Conservation (phyloP, 2,888 invertebrate species). For the Tetragonula carbonaria region DNA sequence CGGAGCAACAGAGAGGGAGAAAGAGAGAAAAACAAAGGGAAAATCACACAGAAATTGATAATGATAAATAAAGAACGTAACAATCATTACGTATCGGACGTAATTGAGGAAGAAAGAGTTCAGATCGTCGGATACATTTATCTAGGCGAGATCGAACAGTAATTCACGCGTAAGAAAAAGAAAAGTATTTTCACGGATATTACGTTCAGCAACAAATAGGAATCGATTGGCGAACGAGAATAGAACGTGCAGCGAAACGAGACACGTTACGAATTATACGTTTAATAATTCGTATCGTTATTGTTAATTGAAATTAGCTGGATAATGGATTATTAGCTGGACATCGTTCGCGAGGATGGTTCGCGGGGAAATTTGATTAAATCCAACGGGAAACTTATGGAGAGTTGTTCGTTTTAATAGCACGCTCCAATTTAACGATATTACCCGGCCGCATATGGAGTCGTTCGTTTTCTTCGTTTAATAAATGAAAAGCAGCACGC, state of each 20-base stretch:
- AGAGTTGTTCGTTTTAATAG: constrained; percentile 4
- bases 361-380: constrained; percentile 8
- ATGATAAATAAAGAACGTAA: background rate
- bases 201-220: constrained; percentile 16
- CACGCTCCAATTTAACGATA: constrained; percentile 1
- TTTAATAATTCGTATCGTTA: constrained; percentile 3
- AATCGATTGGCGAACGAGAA: constrained; percentile 12
- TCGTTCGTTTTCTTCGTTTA: background rate
- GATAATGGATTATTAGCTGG: constrained; percentile 15
- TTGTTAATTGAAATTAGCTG: constrained; percentile 25
- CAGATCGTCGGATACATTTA: background rate
- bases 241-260: background rate
- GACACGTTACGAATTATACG: background rate
- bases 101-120: no score
- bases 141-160: background rate
- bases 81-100: no score
- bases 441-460: background rate
- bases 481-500: no score
- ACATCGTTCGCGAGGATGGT: background rate
- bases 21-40: background rate
- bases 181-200: no score
- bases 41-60: background rate
- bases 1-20: background rate
- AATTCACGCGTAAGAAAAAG: background rate
- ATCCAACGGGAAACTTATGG: constrained; percentile 2